Evolutionary conservation across 92 coral and sea anemone genomes (phyloP).

Genomic region (Zoanthus sansibaricus): DNA sequence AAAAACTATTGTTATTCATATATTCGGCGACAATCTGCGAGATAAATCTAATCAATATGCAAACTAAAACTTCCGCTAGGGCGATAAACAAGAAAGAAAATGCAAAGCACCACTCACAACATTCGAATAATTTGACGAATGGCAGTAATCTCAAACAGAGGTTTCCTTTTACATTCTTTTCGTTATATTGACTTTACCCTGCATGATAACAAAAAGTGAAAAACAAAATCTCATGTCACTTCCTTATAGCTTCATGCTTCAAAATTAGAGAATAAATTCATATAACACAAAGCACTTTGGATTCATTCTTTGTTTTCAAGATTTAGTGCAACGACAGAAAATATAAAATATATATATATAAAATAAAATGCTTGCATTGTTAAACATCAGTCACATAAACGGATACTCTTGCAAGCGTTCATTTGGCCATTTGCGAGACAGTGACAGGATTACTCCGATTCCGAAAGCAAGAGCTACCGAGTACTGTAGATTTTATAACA

Average conservation of each 20-base stretch:
- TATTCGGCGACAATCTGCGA: conserved; percentile 13
- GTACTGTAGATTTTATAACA: background rate
- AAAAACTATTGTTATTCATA: conserved; percentile 34
- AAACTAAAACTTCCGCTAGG: conserved; percentile 34
- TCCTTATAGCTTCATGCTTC: too few relatives aligned
- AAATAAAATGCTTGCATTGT: too few relatives aligned
- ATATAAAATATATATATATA: background rate
- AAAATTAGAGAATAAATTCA: background rate
- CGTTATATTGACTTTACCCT: background rate
- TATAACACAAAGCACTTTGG: background rate
- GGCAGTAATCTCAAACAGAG: background rate
- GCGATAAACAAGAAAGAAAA: background rate
- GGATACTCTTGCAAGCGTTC: too few relatives aligned
- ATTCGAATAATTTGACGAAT: too few relatives aligned
- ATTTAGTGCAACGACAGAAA: conserved; percentile 15
- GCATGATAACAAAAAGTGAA: background rate
- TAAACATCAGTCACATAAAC: too few relatives aligned
- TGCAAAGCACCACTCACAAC: background rate
- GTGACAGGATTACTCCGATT: too few relatives aligned
- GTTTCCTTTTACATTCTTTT: background rate
- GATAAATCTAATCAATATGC: conserved; percentile 8
- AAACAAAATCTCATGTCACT: background rate
- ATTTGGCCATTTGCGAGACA: too few relatives aligned
- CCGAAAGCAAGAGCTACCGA: too few relatives aligned
- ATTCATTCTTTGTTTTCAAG: background rate